Conservation (phyloP, 2,888 invertebrate species). For the Oscheius sp. region DNA sequence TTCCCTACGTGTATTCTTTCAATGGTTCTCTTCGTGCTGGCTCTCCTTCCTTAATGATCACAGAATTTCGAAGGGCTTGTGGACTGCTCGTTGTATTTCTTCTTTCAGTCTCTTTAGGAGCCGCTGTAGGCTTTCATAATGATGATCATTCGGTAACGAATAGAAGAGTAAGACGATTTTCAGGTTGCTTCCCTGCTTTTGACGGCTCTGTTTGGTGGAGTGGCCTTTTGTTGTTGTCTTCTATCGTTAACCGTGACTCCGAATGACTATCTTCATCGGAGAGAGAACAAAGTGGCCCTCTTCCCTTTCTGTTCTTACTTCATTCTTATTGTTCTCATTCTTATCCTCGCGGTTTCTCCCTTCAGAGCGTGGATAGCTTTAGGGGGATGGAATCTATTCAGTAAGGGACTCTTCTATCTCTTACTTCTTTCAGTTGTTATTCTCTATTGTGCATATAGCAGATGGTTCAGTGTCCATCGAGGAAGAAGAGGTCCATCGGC, state of each 20-base stretch:
- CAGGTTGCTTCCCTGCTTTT: slow-evolving; percentile 9
- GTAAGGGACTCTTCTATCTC: not conserved
- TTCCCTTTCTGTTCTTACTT: slow-evolving; percentile 24
- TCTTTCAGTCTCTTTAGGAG: not conserved
- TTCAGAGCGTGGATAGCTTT: not conserved
- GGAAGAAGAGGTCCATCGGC: not conserved
- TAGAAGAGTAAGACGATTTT: too few species aligned
- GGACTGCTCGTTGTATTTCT: slow-evolving; percentile 10
- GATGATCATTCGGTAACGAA: slow-evolving; percentile 16
- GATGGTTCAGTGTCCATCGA: slow-evolving; percentile 16
- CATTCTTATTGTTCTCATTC: slow-evolving; percentile 2
- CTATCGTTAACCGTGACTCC: not conserved
- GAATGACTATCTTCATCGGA: slow-evolving; percentile 26
- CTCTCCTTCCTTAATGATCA: slow-evolving; percentile 12
- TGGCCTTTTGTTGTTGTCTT: not conserved
- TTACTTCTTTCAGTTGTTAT: not conserved
- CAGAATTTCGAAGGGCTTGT: slow-evolving; percentile 16
- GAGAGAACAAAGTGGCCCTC: slow-evolving; percentile 18
- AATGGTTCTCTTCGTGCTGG: slow-evolving; percentile 7
- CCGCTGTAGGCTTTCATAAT: not conserved
- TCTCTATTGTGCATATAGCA: not conserved
- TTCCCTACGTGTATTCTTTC: slow-evolving; percentile 22
- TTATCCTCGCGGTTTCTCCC: not conserved
- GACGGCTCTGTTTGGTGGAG: not conserved
- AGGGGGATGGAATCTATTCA: not conserved